Evolutionary conservation across 1,140 invertebrate species (phyloP), one percentile per base, ranked within the genome.

Genomic region (Pinna nobilis): DNA sequence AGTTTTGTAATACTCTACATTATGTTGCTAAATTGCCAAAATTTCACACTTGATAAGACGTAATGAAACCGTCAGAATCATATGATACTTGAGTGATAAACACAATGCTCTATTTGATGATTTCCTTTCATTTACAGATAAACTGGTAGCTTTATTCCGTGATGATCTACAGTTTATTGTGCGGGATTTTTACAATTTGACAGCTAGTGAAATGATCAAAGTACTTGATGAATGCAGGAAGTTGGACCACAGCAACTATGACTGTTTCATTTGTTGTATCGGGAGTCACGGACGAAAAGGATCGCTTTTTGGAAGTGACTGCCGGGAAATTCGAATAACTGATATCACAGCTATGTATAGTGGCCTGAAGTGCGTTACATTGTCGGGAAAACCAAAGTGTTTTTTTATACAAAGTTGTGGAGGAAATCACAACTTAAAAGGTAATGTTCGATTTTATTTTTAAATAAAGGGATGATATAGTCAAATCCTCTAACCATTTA

Each of bases 341-440:
- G 59, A 63, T 11, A 13, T 63, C 39, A 63, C 59, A 1, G 25
- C 32, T 28, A n/a, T 63, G n/a, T 57, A 57, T 7, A 20, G 28
- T 23, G 39, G 51, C 30, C 57, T 9, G 28, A 35, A 44, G 0
- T 69, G 66, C 39, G 18, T 32, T 20, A 57, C 51, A n/a, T 35
- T 69, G 25, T 55, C 66, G n/a, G 53, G 66, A 18, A 69, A 69
- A 69, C 66, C 66, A 25, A 69, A 69, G 32, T 57, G 51, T 39
- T 69, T 69, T 53, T 69, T 69, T 39, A 69, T 69, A 15, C 66
- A 69, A 23, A 53, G 51, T 1, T 69, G 66, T 47, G 6, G 33
- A 4, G 66, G 66, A 44, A 20, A 55, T 13, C 51, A n/a, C n/a
- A n/a, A 2, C 4, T 30, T 28, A 53, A 30, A 30, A 53, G 32